Conservation (phyloP, 2,113 vertebrate species). For the Silurus glanis region DNA sequence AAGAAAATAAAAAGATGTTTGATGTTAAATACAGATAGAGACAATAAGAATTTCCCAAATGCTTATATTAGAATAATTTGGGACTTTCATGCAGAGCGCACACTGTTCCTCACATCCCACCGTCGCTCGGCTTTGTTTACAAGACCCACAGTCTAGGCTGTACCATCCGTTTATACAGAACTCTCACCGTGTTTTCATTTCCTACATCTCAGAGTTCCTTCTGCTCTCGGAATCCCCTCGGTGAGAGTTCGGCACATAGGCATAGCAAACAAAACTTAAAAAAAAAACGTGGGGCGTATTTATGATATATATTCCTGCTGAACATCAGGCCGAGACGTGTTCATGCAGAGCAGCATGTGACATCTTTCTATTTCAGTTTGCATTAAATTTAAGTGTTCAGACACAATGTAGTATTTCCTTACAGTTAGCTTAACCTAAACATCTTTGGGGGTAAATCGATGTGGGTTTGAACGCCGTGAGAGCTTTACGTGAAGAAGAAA, state of each 20-base stretch:
- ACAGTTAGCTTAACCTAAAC: not conserved
- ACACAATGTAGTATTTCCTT: not conserved
- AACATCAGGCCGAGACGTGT: not conserved
- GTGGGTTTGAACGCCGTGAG: not conserved
- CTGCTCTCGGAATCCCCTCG: slow-evolving; percentile 23
- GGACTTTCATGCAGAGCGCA: slow-evolving; percentile 50
- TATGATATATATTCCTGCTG: not conserved
- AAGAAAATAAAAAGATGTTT: slow-evolving; percentile 23
- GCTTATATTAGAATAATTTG: slow-evolving; percentile 61
- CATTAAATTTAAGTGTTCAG: not conserved
- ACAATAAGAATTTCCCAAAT: slow-evolving; percentile 34
- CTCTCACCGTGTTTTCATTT: slow-evolving; percentile 51
- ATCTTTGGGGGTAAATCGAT: not conserved
- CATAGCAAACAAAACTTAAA: not conserved
- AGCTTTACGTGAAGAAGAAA: no score
- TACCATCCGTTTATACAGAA: slow-evolving; percentile 36
- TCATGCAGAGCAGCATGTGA: not conserved
- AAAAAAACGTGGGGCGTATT: not conserved
- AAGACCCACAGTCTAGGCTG: slow-evolving; percentile 43
- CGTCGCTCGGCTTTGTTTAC: slow-evolving; percentile 64
- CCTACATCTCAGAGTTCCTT: slow-evolving; percentile 34
- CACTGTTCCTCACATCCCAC: slow-evolving; percentile 60
- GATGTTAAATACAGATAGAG: slow-evolving; percentile 38
- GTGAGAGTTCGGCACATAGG: not conserved
- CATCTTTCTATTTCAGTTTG: not conserved